Base-by-base conservation (phyloP, 2,113 vertebrate species). In the Melanerpes formicivorus region DNA sequence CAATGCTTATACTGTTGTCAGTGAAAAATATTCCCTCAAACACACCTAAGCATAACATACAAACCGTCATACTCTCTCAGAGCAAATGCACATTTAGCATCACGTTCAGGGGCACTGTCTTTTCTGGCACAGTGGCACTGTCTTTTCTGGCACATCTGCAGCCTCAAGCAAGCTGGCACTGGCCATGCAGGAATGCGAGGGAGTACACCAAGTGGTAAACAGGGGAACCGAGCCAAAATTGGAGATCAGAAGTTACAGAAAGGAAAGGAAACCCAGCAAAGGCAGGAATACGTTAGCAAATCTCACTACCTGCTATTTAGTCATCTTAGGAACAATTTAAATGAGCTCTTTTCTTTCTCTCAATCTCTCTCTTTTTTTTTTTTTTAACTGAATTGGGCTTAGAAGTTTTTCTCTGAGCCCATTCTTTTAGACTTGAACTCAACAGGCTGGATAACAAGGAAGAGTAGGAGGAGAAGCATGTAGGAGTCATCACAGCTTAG, bases 101-200 rank as follows among this genome's bases (percentile, higher is more conserved):
- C 0, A 0, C 25, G 25, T 64, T 64, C 0, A 1, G 50, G 40
- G 52, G 50, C 46, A 26, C 29, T 89, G 22, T n/a, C 40, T 82
- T 58, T 82, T 52, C 59, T 76, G 64, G 75, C 22, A 73, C 37
- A 59, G n/a, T n/a, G 52, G 50, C 46, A 26, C 29, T 89, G 22
- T n/a, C 40, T 82, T 58, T 82, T 52, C 59, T 76, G 64, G 75
- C 22, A 73, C 37, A 59, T 48, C 42, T 85, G 22, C 52, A 80
- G 34, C 44, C 40, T 26, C n/a, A 58, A 52, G 37, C 84, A 82
- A 92, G 90, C 81, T 7, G 0, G 46, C 34, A 48, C 78, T 59
- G 46, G 90, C 69, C 56, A 29, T 1, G 14, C 19, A 85, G 88
- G 76, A 88, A 90, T 52, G 37, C 0, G 2, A 74, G 54, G 44